These are phyloP conservation scores for Corbicula japonica DNA, from an alignment of 2,888 invertebrate genomes.

Conservation along the genomic window DNA sequence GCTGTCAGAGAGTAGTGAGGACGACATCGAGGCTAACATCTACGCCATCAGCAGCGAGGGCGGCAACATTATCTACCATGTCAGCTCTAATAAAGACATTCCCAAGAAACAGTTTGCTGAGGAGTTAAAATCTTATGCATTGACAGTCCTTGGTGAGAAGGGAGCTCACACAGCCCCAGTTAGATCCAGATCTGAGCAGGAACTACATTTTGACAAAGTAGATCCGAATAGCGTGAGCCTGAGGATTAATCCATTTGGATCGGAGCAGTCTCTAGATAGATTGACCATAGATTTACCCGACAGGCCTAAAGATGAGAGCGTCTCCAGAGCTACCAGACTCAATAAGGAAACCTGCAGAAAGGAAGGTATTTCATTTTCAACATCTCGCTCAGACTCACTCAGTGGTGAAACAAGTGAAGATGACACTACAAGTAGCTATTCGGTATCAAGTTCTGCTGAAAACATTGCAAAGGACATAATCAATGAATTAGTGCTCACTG, in stretches of 20 bases:
- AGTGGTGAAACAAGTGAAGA: slow-evolving; percentile 57
- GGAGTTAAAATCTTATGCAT: slow-evolving; percentile 87
- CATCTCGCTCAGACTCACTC: slow-evolving; percentile 69
- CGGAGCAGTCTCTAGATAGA: slow-evolving; percentile 83
- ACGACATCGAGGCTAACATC: slow-evolving; percentile 89
- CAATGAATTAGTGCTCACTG: slow-evolving; percentile 75
- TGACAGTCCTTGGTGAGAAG: slow-evolving; percentile 87
- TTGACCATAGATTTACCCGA: slow-evolving; percentile 81
- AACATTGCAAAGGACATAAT: slow-evolving; percentile 87
- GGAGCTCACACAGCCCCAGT: slow-evolving; percentile 76
- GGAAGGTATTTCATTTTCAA: slow-evolving; percentile 85
- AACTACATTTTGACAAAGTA: slow-evolving; percentile 87
- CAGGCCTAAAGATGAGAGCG: slow-evolving; percentile 68
- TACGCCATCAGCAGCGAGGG: slow-evolving; percentile 94
- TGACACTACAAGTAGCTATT: slow-evolving; percentile 21
- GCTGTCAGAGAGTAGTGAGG: slow-evolving; percentile 76
- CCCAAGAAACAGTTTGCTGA: slow-evolving; percentile 82
- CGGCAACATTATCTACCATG: slow-evolving; percentile 90
- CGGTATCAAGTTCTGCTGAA: slow-evolving; percentile 86
- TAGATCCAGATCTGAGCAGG: slow-evolving; percentile 86
- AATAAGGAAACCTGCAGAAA: slow-evolving; percentile 83
- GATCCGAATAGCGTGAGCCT: slow-evolving; percentile 89
- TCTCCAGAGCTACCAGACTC: slow-evolving; percentile 80
- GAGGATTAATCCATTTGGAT: slow-evolving; percentile 90
- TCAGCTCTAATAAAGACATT: slow-evolving; percentile 86